These are phyloP conservation scores for Drosophila kuntzei DNA, from an alignment of 2,888 invertebrate species.

Conservation along the genomic window DNA sequence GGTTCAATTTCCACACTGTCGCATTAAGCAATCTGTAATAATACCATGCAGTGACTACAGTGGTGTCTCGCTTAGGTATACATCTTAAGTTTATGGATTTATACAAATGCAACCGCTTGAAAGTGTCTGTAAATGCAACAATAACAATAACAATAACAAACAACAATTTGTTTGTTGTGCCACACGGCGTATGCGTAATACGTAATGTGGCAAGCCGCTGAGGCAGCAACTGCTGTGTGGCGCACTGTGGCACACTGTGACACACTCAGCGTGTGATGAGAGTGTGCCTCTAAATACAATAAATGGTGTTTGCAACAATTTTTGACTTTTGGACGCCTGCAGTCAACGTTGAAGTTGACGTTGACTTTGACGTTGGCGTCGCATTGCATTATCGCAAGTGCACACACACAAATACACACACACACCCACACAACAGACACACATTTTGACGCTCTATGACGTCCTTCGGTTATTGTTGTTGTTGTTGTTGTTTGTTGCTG, in stretches of 20 bases:
- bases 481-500: not conserved
- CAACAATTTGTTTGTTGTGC: not conserved
- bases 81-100: constrained; percentile 1
- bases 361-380: constrained; percentile 45
- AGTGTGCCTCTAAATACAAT: constrained; percentile 60
- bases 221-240: not conserved
- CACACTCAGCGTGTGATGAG: constrained; percentile 26
- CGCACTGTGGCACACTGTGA: constrained; percentile 4
- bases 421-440: constrained; percentile 22
- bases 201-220: constrained; percentile 23
- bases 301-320: constrained; percentile 75
- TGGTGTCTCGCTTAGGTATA: not conserved
- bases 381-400: constrained; percentile 65
- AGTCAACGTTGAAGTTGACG: constrained; percentile 46
- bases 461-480: constrained; percentile 4
- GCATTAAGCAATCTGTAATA: too few species aligned
- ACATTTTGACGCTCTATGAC: constrained; percentile 31
- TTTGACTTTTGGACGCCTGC: constrained; percentile 66
- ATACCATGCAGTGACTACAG: not conserved
- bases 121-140: constrained; percentile 16
- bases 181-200: constrained; percentile 25
- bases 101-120: not conserved
- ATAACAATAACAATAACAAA: constrained; percentile 5
- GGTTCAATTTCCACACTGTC: too few species aligned
- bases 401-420: constrained; percentile 50